phyloP scores from a whole-genome alignment of 2,888 invertebrate genomes.

The Oconnorella tubifera region DNA sequence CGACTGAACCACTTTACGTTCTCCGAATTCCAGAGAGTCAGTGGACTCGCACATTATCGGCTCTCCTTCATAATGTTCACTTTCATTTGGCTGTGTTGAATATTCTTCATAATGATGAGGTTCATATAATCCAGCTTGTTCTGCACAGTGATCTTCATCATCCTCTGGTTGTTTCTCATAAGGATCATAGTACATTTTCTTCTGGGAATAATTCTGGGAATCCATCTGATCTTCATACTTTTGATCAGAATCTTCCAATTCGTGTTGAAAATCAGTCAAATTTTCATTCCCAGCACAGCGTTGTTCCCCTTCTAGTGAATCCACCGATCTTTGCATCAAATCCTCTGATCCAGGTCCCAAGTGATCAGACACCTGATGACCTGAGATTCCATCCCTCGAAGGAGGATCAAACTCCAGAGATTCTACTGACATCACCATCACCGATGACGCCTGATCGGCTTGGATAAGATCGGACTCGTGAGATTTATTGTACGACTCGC shows the following conservation, averaged over 20 bases:
- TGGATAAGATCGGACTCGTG: constrained; percentile 33
- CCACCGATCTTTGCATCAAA: constrained; percentile 39
- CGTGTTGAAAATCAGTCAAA: constrained; percentile 13
- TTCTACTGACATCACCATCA: constrained; percentile 41
- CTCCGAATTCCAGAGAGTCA: constrained; percentile 41
- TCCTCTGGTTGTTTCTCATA: not conserved
- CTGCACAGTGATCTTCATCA: not conserved
- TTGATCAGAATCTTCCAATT: constrained; percentile 19
- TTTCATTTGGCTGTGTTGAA: not conserved
- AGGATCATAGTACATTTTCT: not conserved
- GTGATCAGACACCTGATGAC: too few species aligned
- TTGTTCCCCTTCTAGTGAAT: constrained; percentile 39
- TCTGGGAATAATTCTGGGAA: not conserved
- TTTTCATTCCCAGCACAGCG: constrained; percentile 24
- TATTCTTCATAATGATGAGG: not conserved
- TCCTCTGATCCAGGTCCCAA: too few species aligned
- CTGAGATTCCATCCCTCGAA: not conserved
- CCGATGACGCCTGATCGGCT: constrained; percentile 36
- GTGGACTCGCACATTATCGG: constrained; percentile 41
- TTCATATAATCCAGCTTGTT: not conserved
- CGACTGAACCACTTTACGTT: not conserved
- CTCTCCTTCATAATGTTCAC: not conserved
- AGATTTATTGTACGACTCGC: constrained; percentile 6
- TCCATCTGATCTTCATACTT: constrained; percentile 10
- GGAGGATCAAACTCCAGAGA: constrained; percentile 33